Evolutionary conservation across 1,140 invertebrate genomes (phyloP), one percentile per base, ranked within the genome.

Genomic region (Neelides sp.): DNA sequence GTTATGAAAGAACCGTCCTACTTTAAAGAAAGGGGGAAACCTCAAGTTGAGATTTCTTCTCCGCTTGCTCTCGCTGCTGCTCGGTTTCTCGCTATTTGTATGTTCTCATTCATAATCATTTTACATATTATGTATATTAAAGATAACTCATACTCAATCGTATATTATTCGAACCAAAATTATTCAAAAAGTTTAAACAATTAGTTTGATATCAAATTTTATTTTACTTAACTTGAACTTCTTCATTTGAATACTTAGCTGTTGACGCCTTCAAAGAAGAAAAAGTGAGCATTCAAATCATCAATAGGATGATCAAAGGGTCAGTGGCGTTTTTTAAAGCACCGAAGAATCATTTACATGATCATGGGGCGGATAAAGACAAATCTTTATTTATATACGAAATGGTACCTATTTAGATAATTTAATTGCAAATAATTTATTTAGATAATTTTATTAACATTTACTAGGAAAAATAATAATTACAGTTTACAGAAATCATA

Each of bases 211-310:
- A n/a, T n/a, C n/a, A n/a, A n/a, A n/a, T n/a, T n/a, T n/a, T n/a
- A n/a, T n/a, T n/a, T n/a, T n/a, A n/a, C n/a, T n/a, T n/a, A n/a
- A n/a, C n/a, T n/a, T n/a, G n/a, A n/a, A n/a, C 30, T 15, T 34
- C 30, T 8, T 34, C 30, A 15, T 36, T 17, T 57, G 4, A 27
- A 10, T 23, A 44, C 40, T 36, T 35, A 47, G 45, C 54, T 13
- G 54, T 59, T 10, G 35, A 47, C 34, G 36, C 58, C 7, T 59
- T 59, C 47, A 51, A 47, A 15, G 13, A 49, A 24, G 48, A 45
- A 12, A 40, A 23, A 7, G 48, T 59, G 3, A 43, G 50, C 0
- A 47, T 49, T 10, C 19, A 34, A n/a, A 52, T 56, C 10, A 15
- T 59, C 3, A 28, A 56, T 7, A 40, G 58, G 19, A 24, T 59